These are phyloP conservation scores for Syngnathus floridae DNA, from an alignment of 2,113 vertebrate genomes.

Conservation along the genomic window DNA sequence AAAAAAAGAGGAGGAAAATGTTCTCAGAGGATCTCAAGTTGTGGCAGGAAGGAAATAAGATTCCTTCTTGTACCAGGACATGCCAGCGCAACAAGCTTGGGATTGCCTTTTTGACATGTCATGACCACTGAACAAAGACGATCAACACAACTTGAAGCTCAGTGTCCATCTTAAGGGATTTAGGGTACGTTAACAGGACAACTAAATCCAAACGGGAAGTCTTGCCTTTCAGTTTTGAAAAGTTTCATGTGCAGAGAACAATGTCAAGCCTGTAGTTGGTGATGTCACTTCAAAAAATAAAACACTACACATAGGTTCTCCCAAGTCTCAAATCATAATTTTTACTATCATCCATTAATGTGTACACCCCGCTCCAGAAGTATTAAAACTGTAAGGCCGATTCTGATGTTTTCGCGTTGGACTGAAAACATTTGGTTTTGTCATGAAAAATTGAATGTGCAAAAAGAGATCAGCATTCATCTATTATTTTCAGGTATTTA, in stretches of 20 bases:
- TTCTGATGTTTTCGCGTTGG: neutral
- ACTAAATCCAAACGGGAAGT: neutral
- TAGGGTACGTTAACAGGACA: neutral
- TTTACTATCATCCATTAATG: neutral
- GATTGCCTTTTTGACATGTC: neutral
- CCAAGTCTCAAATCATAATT: neutral
- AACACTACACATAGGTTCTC: neutral
- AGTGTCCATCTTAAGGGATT: neutral
- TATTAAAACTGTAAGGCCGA: neutral
- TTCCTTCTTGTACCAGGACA: constrained; percentile 52
- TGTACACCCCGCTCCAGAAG: neutral
- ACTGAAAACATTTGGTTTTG: neutral
- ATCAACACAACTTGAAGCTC: neutral
- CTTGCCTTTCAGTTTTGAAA: neutral
- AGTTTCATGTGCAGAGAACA: too few relatives aligned
- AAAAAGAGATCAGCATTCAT: neutral
- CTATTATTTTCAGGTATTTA: neutral
- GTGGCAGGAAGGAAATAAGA: constrained; percentile 55
- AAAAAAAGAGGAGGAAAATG: constrained; percentile 40
- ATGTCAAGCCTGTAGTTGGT: neutral
- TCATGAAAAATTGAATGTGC: neutral
- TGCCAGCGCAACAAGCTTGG: constrained; percentile 20
- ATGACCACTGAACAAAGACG: neutral
- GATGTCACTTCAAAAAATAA: neutral
- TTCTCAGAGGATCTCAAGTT: constrained; percentile 56